Evolutionary conservation across 2,113 vertebrate genomes (phyloP).

Genomic region (Gobius niger): DNA sequence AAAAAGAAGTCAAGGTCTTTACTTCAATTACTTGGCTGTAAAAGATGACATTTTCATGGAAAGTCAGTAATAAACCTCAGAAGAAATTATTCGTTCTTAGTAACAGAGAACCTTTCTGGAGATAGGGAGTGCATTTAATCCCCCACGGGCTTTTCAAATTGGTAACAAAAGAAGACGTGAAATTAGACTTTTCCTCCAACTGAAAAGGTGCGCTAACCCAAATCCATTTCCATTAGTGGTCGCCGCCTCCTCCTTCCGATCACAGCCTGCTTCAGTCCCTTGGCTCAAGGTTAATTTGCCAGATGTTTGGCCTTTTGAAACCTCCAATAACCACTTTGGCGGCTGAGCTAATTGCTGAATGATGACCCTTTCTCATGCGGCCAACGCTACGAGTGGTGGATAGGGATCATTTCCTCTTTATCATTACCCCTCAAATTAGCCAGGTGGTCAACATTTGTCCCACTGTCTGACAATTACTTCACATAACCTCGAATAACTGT

Average conservation of each 20-base stretch:
- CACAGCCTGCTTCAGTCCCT: constrained; percentile 40
- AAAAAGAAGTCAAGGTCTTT: no score
- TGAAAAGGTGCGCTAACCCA: constrained; percentile 33
- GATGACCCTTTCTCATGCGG: constrained; percentile 41
- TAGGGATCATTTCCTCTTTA: constrained; percentile 47
- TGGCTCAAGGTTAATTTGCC: constrained; percentile 59
- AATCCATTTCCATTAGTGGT: constrained; percentile 53
- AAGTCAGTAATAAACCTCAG: no score
- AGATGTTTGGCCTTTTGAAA: constrained; percentile 52
- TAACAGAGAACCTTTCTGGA: background rate
- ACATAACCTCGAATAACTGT: constrained; percentile 61
- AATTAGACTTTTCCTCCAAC: constrained; percentile 38
- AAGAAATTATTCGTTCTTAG: no score
- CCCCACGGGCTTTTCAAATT: constrained; percentile 29
- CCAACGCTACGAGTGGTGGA: constrained; percentile 34
- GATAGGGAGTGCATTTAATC: constrained; percentile 28
- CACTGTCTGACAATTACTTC: constrained; percentile 43
- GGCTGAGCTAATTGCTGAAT: constrained; percentile 50
- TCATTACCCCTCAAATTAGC: constrained; percentile 57
- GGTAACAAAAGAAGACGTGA: constrained; percentile 20
- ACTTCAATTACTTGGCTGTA: no score
- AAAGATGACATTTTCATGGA: no score
- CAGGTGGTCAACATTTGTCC: constrained; percentile 50
- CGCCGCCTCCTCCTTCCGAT: constrained; percentile 25
- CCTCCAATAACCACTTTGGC: constrained; percentile 34